phyloP scores from a whole-genome alignment of 2,797 vertebrate genomes.

The Ctenopoma multispine region DNA sequence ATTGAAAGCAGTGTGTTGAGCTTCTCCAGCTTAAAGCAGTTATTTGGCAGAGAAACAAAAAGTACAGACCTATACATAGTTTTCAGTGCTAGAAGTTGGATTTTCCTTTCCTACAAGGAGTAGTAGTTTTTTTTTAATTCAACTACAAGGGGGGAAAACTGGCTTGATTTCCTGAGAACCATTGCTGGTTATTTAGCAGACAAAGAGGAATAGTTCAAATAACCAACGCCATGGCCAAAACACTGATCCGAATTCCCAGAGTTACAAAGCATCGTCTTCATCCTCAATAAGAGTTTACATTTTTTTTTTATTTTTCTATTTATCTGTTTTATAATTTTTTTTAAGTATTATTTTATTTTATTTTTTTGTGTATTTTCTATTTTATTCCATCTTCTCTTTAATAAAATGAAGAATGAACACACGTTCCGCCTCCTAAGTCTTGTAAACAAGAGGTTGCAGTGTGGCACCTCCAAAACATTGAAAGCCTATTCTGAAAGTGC shows the following conservation, averaged over 20 bases:
- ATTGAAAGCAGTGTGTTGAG: constrained; percentile 92
- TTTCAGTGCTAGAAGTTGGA: constrained; percentile 98
- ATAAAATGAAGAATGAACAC: constrained; percentile 99
- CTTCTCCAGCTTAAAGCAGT: constrained; percentile 95
- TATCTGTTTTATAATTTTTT: constrained; percentile 60
- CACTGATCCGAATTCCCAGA: constrained; percentile 99
- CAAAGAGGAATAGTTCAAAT: constrained; percentile 91
- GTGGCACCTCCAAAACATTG: constrained; percentile 93
- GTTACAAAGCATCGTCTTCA: constrained; percentile 96
- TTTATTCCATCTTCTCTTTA: constrained; percentile 84
- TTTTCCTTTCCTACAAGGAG: constrained; percentile 95
- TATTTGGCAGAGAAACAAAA: constrained; percentile 98
- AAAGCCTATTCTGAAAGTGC: constrained; percentile 99
- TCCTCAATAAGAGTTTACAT: constrained; percentile 81
- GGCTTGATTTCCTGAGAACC: constrained; percentile 99
- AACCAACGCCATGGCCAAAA: constrained; percentile 92
- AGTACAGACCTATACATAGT: constrained; percentile 94
- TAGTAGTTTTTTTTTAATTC: constrained; percentile 85
- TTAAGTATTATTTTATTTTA: constrained; percentile 53
- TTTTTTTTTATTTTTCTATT: constrained; percentile 55
- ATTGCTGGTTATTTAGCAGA: constrained; percentile 98
- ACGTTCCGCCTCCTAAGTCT: constrained; percentile 91
- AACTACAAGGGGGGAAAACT: constrained; percentile 89
- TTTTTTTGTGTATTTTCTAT: constrained; percentile 59
- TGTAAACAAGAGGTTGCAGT: constrained; percentile 98